Evolutionary conservation across 2,797 vertebrate species (phyloP), one percentile per base, ranked within the genome.

Genomic region (Tenualosa ilisha): DNA sequence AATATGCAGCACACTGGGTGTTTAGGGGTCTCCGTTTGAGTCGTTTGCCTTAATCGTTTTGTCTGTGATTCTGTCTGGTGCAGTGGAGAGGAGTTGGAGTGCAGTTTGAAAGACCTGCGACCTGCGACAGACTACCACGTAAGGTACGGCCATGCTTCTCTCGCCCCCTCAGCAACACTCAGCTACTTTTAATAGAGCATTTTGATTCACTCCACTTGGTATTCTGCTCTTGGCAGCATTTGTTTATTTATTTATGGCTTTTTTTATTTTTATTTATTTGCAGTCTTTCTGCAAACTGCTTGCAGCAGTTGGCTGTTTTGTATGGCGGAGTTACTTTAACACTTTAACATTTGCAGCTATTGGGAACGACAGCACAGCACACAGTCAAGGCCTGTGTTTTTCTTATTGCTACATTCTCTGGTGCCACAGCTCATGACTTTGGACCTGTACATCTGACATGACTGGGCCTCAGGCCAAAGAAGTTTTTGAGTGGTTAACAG

Each of bases 31-130:
- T 46, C 2, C 37, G 8, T 2, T 1, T 65, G 56, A 8, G 59
- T 22, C 56, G 17, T 31, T 72, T 31, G 37, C 72, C 37, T 75
- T 75, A n/a, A 50, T 51, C n/a, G 6, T 15, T 43, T 43, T 46
- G 26, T 83, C 50, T 12, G 56, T 82, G 5, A 46, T 61, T 43
- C 81, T 46, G 63, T 37, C 59, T 84, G 75, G 93, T 91, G 89
- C 90, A 99, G 98, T 90, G 98, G 98, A 88, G 98, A 98, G 94
- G 97, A 99, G 91, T 93, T 98, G 94, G 97, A 98, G 93, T 98
- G 96, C 91, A 96, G 96, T 92, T 94, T 99, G 93, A 98, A 97
- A 94, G 98, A 99, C 92, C 95, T 99, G 89, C 95, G 97, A 95
- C 98, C 98, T 89, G 97, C 97, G 82, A 97, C 97, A 63, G 98